These are phyloP conservation scores for Otus sunia DNA, from an alignment of 2,113 vertebrate genomes.

Conservation along the genomic window DNA sequence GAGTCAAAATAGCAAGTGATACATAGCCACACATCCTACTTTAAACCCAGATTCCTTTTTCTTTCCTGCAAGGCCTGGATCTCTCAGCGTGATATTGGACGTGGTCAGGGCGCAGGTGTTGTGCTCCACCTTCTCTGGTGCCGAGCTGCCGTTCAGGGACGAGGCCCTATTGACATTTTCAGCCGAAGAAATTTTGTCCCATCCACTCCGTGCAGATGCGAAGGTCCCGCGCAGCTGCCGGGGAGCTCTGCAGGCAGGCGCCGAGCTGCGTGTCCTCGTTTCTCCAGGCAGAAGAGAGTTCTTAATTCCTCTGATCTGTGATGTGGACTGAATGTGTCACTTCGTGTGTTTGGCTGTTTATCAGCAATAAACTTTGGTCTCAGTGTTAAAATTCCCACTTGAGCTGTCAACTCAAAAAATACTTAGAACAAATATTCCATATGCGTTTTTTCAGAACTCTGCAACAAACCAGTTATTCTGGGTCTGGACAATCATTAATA, in stretches of 20 bases:
- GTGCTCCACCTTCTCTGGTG: background rate
- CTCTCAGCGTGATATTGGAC: background rate
- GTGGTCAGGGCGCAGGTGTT: fast-evolving
- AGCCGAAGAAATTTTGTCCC: background rate
- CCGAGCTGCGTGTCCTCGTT: background rate
- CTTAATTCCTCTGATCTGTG: constrained; percentile 37
- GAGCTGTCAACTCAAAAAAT: constrained; percentile 7
- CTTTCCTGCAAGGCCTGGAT: background rate
- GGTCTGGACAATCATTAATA: background rate
- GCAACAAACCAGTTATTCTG: background rate
- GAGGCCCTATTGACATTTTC: background rate
- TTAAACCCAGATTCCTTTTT: background rate
- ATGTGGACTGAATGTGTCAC: constrained; percentile 63
- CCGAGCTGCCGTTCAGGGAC: fast-evolving
- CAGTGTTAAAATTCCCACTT: background rate
- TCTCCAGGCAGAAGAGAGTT: background rate
- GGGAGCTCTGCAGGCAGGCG: background rate
- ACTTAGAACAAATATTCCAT: background rate
- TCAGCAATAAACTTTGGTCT: background rate
- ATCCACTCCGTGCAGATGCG: fast-evolving
- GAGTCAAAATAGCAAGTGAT: background rate
- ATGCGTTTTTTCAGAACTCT: background rate
- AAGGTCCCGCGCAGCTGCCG: background rate
- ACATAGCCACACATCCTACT: fast-evolving
- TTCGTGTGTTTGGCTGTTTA: background rate